Conservation (phyloP, 2,797 vertebrate genomes). For the Onychomys torridus region DNA sequence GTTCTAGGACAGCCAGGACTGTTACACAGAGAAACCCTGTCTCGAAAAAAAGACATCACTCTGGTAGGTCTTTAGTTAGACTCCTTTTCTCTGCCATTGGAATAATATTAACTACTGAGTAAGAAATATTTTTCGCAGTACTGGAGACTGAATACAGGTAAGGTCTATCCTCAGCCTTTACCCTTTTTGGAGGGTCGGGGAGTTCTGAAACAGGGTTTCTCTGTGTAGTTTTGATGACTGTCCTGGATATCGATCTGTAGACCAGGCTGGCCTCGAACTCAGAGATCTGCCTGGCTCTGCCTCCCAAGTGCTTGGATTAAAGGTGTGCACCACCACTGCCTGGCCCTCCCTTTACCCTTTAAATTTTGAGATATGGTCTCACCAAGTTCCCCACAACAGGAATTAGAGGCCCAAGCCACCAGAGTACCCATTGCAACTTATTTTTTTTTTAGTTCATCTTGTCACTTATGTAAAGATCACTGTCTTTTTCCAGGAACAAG, state of each 20-base stretch:
- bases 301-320: too few relatives aligned
- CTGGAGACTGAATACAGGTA: not conserved
- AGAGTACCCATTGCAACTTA: not conserved
- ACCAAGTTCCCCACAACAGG: not conserved
- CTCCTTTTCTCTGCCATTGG: not conserved
- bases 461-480: slow-evolving; percentile 20
- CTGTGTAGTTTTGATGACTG: too few relatives aligned
- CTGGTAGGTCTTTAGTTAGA: not conserved
- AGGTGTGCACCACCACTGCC: too few relatives aligned
- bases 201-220: too few relatives aligned
- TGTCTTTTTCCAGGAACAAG: slow-evolving; percentile 9
- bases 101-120: not conserved
- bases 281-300: too few relatives aligned
- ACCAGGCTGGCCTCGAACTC: too few relatives aligned
- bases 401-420: not conserved
- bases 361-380: not conserved
- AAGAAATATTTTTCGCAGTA: not conserved
- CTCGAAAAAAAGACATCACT: not conserved
- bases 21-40: too few relatives aligned
- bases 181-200: not conserved
- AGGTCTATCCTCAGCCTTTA: not conserved
- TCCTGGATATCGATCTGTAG: too few relatives aligned
- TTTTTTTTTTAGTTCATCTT: not conserved
- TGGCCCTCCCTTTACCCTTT: not conserved
- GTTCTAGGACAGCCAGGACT: too few relatives aligned